These are phyloP conservation scores for Calephelis nemesis DNA, from an alignment of 1,140 invertebrate genomes.

Conservation along the genomic window DNA sequence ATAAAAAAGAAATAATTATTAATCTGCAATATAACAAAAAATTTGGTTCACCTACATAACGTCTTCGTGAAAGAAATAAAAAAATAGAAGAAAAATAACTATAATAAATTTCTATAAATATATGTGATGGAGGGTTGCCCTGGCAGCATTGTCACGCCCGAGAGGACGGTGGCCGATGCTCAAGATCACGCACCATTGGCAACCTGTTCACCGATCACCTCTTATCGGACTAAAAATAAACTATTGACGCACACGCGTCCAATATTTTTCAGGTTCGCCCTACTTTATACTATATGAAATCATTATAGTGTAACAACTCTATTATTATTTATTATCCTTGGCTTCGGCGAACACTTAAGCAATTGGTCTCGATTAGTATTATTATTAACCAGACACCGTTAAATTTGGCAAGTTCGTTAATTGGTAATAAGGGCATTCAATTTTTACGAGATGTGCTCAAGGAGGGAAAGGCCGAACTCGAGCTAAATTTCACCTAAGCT, in stretches of 20 bases:
- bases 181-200: conserved; percentile 56
- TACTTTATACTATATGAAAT: not conserved
- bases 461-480: no score
- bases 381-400: no score
- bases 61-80: not conserved
- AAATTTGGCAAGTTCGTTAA: no score
- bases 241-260: conserved; percentile 31
- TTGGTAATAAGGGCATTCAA: no score
- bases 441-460: no score
- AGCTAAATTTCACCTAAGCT: no score
- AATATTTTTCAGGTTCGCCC: conserved; percentile 26
- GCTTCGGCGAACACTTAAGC: no score
- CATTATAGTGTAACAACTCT: not conserved
- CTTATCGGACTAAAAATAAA: conserved; percentile 50
- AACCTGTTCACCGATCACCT: conserved; percentile 38
- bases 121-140: conserved; percentile 1
- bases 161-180: conserved; percentile 41
- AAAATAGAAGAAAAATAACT: not conserved
- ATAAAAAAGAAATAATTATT: no score
- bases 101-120: not conserved
- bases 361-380: no score
- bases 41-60: conserved; percentile 1
- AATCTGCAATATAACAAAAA: not conserved
- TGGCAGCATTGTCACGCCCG: conserved; percentile 40
- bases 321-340: no score